A percentile compares a stretch with the other conserved stretches of the same genome.
phyloP scores from a whole-genome alignment of 2,113 vertebrate genomes.

The Leptocoma aspasia region DNA sequence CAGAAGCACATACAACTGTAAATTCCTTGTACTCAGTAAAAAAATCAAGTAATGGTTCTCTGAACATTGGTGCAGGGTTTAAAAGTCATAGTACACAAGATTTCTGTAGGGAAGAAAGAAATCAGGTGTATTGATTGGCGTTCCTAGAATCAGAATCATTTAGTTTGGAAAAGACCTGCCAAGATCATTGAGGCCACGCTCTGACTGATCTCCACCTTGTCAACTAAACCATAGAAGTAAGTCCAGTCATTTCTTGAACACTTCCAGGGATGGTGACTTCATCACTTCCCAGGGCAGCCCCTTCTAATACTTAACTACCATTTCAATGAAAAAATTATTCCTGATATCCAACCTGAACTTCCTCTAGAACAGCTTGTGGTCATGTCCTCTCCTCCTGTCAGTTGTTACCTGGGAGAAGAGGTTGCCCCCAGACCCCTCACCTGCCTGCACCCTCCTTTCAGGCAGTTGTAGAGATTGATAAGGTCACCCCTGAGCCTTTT shows the following conservation, averaged over 20 bases:
- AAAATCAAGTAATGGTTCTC: not conserved
- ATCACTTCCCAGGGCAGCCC: not conserved
- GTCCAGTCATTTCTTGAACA: not conserved
- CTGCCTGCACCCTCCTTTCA: not conserved
- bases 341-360: not conserved
- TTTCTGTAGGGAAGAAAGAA: not conserved
- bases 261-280: not conserved
- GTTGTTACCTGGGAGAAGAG: not conserved
- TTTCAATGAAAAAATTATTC: not conserved
- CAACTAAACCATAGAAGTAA: not conserved
- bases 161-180: not conserved
- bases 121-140: not conserved
- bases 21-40: not conserved
- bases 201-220: not conserved
- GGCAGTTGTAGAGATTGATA: rapidly evolving
- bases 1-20: not conserved
- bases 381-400: not conserved
- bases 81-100: not conserved
- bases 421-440: rapidly evolving
- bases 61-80: not conserved
- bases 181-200: not conserved
- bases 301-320: rapidly evolving
- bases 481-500: not conserved
- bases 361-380: not conserved
- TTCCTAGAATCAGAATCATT: not conserved